Evolutionary conservation across 1,140 invertebrate genomes (phyloP), one percentile per base, ranked within the genome.

Genomic region (Aphaenogaster floridana): DNA sequence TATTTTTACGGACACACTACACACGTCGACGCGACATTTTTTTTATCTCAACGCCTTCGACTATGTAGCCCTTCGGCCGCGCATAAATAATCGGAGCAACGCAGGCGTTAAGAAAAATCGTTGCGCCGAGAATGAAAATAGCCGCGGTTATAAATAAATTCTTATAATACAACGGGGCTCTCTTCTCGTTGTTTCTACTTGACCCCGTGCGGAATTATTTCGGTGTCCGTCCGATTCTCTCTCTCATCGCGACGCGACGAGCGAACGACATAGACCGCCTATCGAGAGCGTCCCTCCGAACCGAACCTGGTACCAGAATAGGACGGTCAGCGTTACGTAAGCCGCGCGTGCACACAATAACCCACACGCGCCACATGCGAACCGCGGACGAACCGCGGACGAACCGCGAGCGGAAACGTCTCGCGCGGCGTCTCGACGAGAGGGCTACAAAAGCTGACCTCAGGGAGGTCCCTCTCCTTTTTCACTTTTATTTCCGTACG

Each of bases 401-500:
- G n/a, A 28, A 11, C 13, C 74, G 74, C 17, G 28, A 15, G 63
- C 39, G 42, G 28, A 76, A 80, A 66, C 28, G 83, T 61, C 52
- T 77, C 42, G 28, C 28, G 21, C n/a, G 5, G n/a, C 36, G 28
- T n/a, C 52, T 50, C 50, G 45, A 76, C 36, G 71, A 8, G 36
- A 69, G 11, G 9, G 11, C 13, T n/a, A 54, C 39, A n/a, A 68
- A 45, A 13, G 64, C 36, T 66, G 64, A 66, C 68, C 39, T 86
- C 69, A 13, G 21, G 17, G 34, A n/a, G 28, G 52, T 34, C 13
- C n/a, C 54, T 72, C 28, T 39, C 50, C 85, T 85, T 80, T 87
- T 76, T 80, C 42, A 57, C 54, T 91, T 84, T 91, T 91, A 91
- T 91, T 91, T 84, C 86, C 59, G 77, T 88, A 88, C 71, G 78